Conservation (phyloP, 2,113 vertebrate genomes). For the Anguilla rostrata region DNA sequence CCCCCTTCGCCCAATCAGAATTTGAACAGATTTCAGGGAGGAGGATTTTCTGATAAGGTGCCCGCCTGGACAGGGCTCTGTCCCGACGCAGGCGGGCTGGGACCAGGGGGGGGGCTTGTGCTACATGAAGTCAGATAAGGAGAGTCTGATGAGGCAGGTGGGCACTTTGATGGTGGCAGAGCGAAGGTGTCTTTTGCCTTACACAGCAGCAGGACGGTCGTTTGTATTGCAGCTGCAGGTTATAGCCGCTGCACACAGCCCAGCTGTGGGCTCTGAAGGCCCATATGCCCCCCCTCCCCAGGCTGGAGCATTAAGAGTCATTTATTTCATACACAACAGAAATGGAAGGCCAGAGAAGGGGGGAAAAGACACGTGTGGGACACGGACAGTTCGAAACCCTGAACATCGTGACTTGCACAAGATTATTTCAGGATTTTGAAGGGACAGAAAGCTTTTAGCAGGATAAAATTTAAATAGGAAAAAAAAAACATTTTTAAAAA, state of each 20-base stretch:
- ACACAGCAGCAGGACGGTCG: not conserved
- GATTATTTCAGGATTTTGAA: not conserved
- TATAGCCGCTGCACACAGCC: not conserved
- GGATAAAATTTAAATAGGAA: not conserved
- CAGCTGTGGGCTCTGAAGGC: not conserved
- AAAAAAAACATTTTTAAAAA: not conserved
- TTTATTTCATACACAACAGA: not conserved
- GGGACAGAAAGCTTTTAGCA: not conserved
- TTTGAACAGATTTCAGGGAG: not conserved
- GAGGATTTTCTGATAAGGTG: not conserved
- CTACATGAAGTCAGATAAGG: not conserved
- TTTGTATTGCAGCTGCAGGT: not conserved
- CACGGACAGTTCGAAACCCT: too few relatives aligned
- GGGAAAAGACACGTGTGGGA: not conserved
- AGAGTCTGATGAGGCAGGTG: not conserved
- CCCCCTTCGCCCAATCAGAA: constrained; percentile 5
- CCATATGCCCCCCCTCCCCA: not conserved
- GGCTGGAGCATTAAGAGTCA: not conserved
- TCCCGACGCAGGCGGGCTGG: not conserved
- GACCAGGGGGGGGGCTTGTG: not conserved
- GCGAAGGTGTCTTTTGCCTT: not conserved
- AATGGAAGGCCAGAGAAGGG: not conserved
- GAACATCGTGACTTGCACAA: not conserved
- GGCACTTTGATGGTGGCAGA: not conserved
- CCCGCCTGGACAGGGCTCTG: not conserved